Base-by-base conservation (phyloP, 30 jellyfish, hydroid and myxozoan genomes). In the Hydractinia symbiolongicarpus region DNA sequence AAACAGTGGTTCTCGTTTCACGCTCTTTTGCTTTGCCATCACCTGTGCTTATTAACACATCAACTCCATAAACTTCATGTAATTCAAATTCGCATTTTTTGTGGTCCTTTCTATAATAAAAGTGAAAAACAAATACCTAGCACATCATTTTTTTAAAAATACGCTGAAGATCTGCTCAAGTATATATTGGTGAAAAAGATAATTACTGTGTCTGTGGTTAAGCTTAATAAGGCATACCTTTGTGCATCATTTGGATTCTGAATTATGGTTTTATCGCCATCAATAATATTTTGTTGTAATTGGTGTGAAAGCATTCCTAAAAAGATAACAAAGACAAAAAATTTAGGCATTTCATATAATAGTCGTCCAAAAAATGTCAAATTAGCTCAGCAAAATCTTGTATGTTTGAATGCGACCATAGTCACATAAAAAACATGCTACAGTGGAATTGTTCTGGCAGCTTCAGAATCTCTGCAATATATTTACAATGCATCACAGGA, bases 1-100 rank as follows among this genome's bases (percentile, higher is more conserved):
- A 94, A 66, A 94, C 94, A 19, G 99, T 94, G 4, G 98, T 94
- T 75, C 99, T 82, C 30, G 98, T 66, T n/a, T 94, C 99, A 67
- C 82, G 73, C 52, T 89, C 96, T 50, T 83, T 88, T 10, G 98
- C 90, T 67, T 89, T 94, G 15, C 97, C 97, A 49, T 94, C 99
- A 4, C 98, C 96, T 51, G 92, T 83, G 83, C 97, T 94, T 51
- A 94, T 76, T 9, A 89, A 72, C 16, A 94, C 83, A 83, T 94
- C 99, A 61, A 94, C 80, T 16, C 91, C 96, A 88, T 89, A 94
- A 4, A 94, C 98, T 71, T 94, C 99, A 83, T 86, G 97, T 7
- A 86, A 81, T 85, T 80, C 93, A 81, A 94, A 94, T 67, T 94
- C 96, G 55, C 95, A 81, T 79, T 94, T 90, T 81, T 81, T 89